Evolutionary conservation across 2,797 vertebrate genomes (phyloP).

Genomic region (Podarcis siculus): DNA sequence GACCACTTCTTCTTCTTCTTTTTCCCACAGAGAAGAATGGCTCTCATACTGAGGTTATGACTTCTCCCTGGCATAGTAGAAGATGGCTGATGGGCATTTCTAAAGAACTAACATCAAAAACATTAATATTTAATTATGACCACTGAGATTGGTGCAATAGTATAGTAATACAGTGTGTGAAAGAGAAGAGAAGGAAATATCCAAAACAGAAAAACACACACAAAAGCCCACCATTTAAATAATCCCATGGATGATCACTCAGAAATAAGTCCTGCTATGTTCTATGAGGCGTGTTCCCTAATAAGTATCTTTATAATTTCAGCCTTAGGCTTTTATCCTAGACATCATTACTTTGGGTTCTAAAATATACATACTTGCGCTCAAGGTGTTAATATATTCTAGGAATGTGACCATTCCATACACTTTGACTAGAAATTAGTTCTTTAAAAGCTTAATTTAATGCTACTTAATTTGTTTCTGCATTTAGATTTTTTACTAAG

Average conservation of each 20-base stretch:
- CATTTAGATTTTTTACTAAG: slow-evolving; percentile 31
- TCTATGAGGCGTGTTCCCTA: no score
- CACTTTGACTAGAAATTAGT: background rate
- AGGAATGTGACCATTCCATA: background rate
- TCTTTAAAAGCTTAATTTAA: background rate
- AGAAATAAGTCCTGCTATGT: background rate
- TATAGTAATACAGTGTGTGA: background rate
- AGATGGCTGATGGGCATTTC: background rate
- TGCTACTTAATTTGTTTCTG: background rate
- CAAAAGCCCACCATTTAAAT: background rate
- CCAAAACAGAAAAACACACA: background rate
- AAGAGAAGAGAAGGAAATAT: background rate
- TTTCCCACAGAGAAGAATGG: background rate
- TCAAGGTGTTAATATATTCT: background rate
- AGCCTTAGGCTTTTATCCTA: background rate
- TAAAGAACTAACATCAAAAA: background rate
- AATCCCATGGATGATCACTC: background rate
- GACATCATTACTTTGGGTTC: background rate
- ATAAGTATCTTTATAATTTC: background rate
- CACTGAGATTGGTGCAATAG: background rate
- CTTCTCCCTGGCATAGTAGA: background rate
- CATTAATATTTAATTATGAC: background rate
- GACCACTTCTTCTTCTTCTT: background rate
- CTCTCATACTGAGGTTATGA: background rate
- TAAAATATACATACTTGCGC: background rate